A percentile compares a stretch with the other conserved stretches of the same genome.
phyloP scores from a whole-genome alignment of 2,888 invertebrate species.

The Mimumesa dahlbomi region DNA sequence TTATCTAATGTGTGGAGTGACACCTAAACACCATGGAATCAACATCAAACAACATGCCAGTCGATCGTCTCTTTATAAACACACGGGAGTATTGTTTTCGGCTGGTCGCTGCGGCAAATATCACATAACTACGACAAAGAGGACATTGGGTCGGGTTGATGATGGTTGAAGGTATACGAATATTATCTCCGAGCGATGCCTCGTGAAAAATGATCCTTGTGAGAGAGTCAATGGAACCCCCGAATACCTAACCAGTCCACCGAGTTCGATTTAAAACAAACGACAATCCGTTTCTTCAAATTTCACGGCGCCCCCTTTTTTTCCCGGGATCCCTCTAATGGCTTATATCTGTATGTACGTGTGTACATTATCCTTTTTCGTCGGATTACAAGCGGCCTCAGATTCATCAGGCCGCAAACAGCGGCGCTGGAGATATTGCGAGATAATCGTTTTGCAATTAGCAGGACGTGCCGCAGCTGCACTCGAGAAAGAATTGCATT shows the following conservation, averaged over 20 bases:
- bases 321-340: background rate
- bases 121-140: constrained; percentile 24
- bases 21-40: constrained; percentile 72
- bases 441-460: constrained; percentile 65
- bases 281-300: background rate
- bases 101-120: constrained; percentile 32
- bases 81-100: constrained; percentile 69
- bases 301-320: background rate
- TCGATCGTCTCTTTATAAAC: constrained; percentile 70
- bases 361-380: constrained; percentile 1
- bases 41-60: constrained; percentile 73
- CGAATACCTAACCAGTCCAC: constrained; percentile 35
- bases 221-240: constrained; percentile 58
- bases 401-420: constrained; percentile 25
- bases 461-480: constrained; percentile 51
- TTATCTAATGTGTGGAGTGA: constrained; percentile 67
- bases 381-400: background rate
- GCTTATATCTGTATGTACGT: background rate
- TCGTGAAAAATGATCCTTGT: constrained; percentile 76
- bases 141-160: constrained; percentile 6
- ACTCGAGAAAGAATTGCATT: constrained; percentile 57
- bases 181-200: constrained; percentile 72
- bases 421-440: constrained; percentile 46
- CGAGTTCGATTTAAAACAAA: constrained; percentile 31
- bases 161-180: constrained; percentile 21